phyloP scores from a whole-genome alignment of 2,888 invertebrate genomes.

The Stictocephala bisonia region DNA sequence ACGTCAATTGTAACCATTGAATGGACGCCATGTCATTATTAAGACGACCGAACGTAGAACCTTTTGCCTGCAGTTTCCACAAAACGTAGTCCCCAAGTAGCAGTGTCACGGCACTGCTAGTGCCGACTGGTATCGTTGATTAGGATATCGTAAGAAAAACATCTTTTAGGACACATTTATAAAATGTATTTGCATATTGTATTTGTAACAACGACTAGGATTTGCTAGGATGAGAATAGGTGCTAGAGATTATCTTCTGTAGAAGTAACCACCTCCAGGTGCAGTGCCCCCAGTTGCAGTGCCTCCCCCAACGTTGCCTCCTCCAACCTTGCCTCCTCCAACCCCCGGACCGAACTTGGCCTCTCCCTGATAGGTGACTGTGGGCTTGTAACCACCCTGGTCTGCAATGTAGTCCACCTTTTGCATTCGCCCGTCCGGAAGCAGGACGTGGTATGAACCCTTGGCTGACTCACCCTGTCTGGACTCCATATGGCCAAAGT shows the following conservation, averaged over 20 bases:
- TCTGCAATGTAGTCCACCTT: conserved; percentile 86
- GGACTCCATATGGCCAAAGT: conserved; percentile 85
- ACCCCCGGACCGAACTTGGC: conserved; percentile 16
- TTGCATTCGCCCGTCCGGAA: conserved; percentile 88
- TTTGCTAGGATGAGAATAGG: too few species aligned
- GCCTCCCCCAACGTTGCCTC: not conserved
- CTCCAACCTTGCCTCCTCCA: not conserved
- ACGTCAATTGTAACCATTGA: too few species aligned
- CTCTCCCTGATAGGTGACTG: conserved; percentile 79
- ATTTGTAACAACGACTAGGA: too few species aligned
- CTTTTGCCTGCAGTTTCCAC: too few species aligned
- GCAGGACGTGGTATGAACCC: conserved; percentile 85
- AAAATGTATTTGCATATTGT: conserved; percentile 27
- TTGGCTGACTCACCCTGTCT: conserved; percentile 83
- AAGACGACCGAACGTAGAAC: too few species aligned
- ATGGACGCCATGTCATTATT: too few species aligned
- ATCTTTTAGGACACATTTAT: too few species aligned
- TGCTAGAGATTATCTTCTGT: conserved; percentile 20
- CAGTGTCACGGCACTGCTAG: too few species aligned
- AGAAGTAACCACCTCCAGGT: conserved; percentile 32
- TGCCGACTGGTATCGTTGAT: too few species aligned
- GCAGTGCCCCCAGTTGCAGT: too few species aligned
- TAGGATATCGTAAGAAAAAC: too few species aligned
- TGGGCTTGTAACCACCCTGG: conserved; percentile 83
- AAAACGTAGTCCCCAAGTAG: too few species aligned